Base-by-base conservation (phyloP, 2,888 invertebrate genomes). In the Lithophane leautieri region DNA sequence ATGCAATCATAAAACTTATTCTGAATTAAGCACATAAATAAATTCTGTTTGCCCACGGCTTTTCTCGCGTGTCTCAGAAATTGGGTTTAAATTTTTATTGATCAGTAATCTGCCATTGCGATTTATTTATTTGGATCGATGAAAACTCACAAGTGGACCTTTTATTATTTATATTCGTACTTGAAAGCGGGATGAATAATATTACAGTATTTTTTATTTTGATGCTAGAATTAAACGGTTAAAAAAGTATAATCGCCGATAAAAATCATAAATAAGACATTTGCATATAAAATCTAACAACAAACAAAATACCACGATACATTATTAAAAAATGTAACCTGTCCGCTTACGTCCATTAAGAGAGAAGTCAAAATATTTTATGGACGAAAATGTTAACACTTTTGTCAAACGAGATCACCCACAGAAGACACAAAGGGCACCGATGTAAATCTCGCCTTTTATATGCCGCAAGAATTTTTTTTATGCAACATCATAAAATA, bases 291-390 rank as follows among this genome's bases (percentile, higher is more conserved):
- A 72, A 70, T 56, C 68, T 61, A 76, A 73, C 69, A 80, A 79
- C 82, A 81, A 86, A 83, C 81, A 79, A 78, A 88, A 82, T 87
- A 81, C 78, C 76, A 82, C 63, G 61, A 71, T 14, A 71, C 28
- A 70, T 82, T 77, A 78, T 83, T 81, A 86, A 86, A 89, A 90
- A 90, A 90, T 79, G 16, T 84, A 88, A 89, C 88, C 90, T 91
- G 92, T 92, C 92, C 79, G 79, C 90, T 92, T 91, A 91, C 80
- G 87, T 89, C 90, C 85, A 92, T 92, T 94, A 93, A 95, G 92
- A 92, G 92, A 95, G 95, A 92, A 94, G 95, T 96, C 96, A 95
- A 96, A 96, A 96, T 96, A 96, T 96, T 96, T 96, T 96, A 96
- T 94, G 93, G 93, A 89, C 89, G 90, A 91, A 91, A 91, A 95